Base-by-base conservation (phyloP, 2,888 invertebrate genomes). In the Synanthedon myopaeformis region DNA sequence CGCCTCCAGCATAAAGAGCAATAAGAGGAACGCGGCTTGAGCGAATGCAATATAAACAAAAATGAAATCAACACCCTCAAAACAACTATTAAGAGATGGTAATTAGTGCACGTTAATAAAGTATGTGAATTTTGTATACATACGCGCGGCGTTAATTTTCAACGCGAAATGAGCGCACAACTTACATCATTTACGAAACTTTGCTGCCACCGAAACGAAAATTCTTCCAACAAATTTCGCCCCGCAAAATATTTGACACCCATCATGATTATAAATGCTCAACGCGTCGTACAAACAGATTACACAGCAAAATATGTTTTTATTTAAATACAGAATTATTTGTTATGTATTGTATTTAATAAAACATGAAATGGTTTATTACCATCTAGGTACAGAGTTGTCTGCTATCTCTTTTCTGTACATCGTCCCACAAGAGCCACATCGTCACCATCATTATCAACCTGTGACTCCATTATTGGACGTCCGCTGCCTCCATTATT, bases 121-220 rank as follows among this genome's bases (percentile, higher is more conserved):
- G 69, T 69, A 70, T 71, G 67, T 70, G 65, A 65, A 68, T 73
- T 72, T 64, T 61, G 57, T 66, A 69, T 71, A 65, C 69, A 70
- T 66, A 59, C 67, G 67, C 66, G 65, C 65, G 64, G 62, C 70
- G 69, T 68, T 72, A 74, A 76, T 76, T 69, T 66, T 57, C 61
- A 66, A 65, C 70, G 69, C 67, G 67, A 73, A 69, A 72, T 70
- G 67, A 69, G 69, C 65, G 64, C 58, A 58, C 67, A 78, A 79
- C 71, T 78, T 74, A 63, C 60, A 63, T 72, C 72, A 69, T 75
- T 79, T 75, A 62, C 63, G 59, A 72, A 74, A 70, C 67, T 73
- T 69, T 60, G 59, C 62, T 57, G 57, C 55, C 67, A 56, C 58
- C 55, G 57, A 61, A 59, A 60, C 62, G 66, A 71, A 72, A 76